Percentiles rank a stretch among this genome's conserved stretches.
Conservation (phyloP, 2,113 vertebrate genomes). For the Etia nguti region DNA sequence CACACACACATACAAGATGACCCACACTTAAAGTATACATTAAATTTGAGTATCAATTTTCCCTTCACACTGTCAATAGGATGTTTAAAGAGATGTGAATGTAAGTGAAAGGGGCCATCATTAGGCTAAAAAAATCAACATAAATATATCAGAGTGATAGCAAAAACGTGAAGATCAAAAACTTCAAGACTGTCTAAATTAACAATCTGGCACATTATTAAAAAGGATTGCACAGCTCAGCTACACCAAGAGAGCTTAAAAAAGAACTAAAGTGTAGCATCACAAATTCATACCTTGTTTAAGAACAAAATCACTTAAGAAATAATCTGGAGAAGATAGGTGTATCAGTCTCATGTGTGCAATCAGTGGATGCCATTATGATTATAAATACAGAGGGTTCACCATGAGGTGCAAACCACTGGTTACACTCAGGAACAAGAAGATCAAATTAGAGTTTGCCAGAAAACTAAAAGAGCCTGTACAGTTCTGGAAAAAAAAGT, state of each 20-base stretch:
- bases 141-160: not conserved
- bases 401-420: not conserved
- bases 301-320: not conserved
- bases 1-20: not conserved
- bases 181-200: not conserved
- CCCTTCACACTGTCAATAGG: not conserved
- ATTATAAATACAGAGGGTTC: not conserved
- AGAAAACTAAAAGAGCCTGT: not conserved
- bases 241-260: not conserved
- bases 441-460: not conserved
- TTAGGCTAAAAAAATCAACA: not conserved
- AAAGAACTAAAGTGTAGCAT: not conserved
- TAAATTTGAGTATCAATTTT: not conserved
- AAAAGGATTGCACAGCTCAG: not conserved
- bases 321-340: not conserved
- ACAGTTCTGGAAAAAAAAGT: not conserved
- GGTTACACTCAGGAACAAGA: not conserved
- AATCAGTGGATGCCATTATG: not conserved
- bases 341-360: not conserved
- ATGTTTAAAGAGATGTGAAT: not conserved
- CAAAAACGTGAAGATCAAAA: not conserved
- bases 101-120: not conserved
- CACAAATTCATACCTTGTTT: not conserved
- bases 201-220: not conserved
- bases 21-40: not conserved